phyloP scores from a whole-genome alignment of 2,113 vertebrate genomes.

The Erythrocebus patas region DNA sequence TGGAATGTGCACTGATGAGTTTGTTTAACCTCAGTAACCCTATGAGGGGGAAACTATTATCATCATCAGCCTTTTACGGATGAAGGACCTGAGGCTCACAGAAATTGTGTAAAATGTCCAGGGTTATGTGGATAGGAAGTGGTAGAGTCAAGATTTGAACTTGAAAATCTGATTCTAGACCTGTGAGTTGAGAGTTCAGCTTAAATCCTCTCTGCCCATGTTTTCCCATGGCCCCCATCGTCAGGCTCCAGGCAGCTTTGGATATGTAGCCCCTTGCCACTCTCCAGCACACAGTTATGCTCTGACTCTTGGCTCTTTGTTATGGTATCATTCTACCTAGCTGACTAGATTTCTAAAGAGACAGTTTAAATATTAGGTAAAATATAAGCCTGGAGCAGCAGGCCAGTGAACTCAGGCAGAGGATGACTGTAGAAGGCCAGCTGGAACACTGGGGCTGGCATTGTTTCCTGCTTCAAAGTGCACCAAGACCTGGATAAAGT shows the following conservation, averaged over 20 bases:
- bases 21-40: background rate
- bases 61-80: background rate
- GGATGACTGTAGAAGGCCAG: background rate
- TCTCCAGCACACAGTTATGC: background rate
- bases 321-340: background rate
- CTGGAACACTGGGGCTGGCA: background rate
- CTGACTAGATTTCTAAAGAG: background rate
- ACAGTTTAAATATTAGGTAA: background rate
- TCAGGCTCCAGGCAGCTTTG: background rate
- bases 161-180: conserved; percentile 9
- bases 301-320: background rate
- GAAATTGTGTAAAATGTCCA: background rate
- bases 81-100: background rate
- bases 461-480: background rate
- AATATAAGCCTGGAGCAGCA: background rate
- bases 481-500: background rate
- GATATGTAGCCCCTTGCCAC: background rate
- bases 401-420: background rate
- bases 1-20: background rate
- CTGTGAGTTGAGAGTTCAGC: background rate
- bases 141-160: background rate
- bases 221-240: background rate
- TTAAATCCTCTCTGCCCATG: background rate
- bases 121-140: background rate
- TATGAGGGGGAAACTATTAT: background rate